Conservation (phyloP, 2,113 vertebrate genomes). For the Panthera uncia region DNA sequence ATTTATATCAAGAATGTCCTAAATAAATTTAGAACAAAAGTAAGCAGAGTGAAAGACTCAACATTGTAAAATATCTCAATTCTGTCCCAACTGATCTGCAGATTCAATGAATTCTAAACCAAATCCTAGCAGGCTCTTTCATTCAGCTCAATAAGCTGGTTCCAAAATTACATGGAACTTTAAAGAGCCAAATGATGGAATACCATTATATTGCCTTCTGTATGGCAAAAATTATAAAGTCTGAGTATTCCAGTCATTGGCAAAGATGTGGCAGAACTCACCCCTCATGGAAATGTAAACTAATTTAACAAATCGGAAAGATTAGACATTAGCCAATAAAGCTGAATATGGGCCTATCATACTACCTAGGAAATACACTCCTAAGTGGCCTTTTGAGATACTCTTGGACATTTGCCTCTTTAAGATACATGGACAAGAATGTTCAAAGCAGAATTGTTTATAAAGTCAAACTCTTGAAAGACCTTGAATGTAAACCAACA, state of each 20-base stretch:
- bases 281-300: background rate
- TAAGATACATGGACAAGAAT: background rate
- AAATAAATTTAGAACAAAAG: conserved; percentile 23
- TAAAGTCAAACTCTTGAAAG: background rate
- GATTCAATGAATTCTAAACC: background rate
- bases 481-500: background rate
- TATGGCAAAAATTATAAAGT: background rate
- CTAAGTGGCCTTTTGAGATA: background rate
- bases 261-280: background rate
- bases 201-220: background rate
- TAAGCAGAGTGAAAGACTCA: background rate
- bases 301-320: background rate
- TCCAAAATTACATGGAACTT: background rate
- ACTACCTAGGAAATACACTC: background rate
- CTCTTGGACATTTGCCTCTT: background rate
- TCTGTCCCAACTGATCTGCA: background rate
- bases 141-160: background rate
- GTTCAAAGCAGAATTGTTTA: background rate
- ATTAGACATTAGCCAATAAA: background rate
- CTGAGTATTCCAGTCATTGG: background rate
- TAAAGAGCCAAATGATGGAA: background rate
- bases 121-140: background rate
- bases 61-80: background rate
- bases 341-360: background rate
- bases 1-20: background rate